Conservation (phyloP, 2,888 invertebrate species). For the Agrotis clavis region DNA sequence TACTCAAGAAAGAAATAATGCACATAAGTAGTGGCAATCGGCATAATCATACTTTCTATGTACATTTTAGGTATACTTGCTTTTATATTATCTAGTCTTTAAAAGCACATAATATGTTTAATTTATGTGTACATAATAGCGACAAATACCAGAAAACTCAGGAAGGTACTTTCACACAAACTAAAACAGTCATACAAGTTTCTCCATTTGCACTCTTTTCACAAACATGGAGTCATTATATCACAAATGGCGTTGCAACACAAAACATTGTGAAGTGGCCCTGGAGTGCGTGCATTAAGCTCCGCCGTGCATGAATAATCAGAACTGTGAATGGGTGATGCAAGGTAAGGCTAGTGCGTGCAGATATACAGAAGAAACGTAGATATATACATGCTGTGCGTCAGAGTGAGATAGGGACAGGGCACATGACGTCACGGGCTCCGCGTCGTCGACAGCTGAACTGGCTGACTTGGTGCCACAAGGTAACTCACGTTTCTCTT, state of each 20-base stretch:
- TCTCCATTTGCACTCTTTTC: conserved; percentile 31
- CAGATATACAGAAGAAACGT: conserved; percentile 25
- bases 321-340: conserved; percentile 53
- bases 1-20: conserved; percentile 15
- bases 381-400: conserved; percentile 23
- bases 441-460: conserved; percentile 72
- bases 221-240: conserved; percentile 39
- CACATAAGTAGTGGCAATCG: conserved; percentile 5
- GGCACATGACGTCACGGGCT: conserved; percentile 76
- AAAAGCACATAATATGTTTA: background rate
- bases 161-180: conserved; percentile 8
- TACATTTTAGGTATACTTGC: background rate
- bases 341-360: conserved; percentile 50
- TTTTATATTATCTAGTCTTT: background rate
- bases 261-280: conserved; percentile 43
- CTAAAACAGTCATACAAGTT: conserved; percentile 1
- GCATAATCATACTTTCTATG: background rate
- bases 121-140: background rate
- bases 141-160: conserved; percentile 11
- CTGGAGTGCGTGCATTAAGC: conserved; percentile 42
- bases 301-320: conserved; percentile 49
- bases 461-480: conserved; percentile 58
- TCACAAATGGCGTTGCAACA: conserved; percentile 43
- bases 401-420: conserved; percentile 64
- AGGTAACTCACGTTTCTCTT: conserved; percentile 89